Evolutionary conservation across 2,888 invertebrate species (phyloP), one percentile per base, ranked within the genome.

Genomic region (Myopa tessellatipennis): DNA sequence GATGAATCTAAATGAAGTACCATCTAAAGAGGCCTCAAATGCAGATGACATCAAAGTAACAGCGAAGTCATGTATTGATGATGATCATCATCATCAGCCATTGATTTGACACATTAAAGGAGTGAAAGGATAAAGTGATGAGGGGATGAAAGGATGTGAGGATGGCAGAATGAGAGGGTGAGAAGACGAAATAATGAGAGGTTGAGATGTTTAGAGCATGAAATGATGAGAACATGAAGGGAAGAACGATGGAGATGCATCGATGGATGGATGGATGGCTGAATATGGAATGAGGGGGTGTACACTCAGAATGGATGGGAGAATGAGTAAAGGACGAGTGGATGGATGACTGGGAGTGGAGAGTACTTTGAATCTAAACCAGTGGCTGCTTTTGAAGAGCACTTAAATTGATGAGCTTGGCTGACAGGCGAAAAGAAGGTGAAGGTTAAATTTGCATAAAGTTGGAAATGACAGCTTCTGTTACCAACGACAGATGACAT

Each of bases 41-140:
- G 26, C 26, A 61, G 61, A 18, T n/a, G 61, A 61, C 61, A n/a
- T 61, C 18, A 61, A 61, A 61, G 61, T n/a, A 61, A 61, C 61
- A 61, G 34, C 61, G 34, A 26, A n/a, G 26, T n/a, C 26, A 8
- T 10, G 34, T 26, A 61, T 61, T 61, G 61, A 61, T 26, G 14
- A 26, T 26, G 61, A 61, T 8, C 18, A 26, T 61, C 61, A 61
- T 61, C 34, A 8, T 61, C 45, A 10, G 3, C 61, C 34, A 61
- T 61, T 61, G 61, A 61, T 61, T n/a, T 34, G 61, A 8, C 34
- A 61, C n/a, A 61, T 61, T 61, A n/a, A 26, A 61, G 61, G 61
- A 61, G 18, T 26, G 61, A 26, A 61, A 61, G 61, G 58, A 58
- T 16, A 12, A 26, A 61, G 45, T 14, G 58, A 16, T 58, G 58